Percentiles rank a stretch among this genome's conserved stretches.
These are phyloP conservation scores for Accipiter cooperii DNA, from an alignment of 2,113 vertebrate genomes.

Conservation along the genomic window DNA sequence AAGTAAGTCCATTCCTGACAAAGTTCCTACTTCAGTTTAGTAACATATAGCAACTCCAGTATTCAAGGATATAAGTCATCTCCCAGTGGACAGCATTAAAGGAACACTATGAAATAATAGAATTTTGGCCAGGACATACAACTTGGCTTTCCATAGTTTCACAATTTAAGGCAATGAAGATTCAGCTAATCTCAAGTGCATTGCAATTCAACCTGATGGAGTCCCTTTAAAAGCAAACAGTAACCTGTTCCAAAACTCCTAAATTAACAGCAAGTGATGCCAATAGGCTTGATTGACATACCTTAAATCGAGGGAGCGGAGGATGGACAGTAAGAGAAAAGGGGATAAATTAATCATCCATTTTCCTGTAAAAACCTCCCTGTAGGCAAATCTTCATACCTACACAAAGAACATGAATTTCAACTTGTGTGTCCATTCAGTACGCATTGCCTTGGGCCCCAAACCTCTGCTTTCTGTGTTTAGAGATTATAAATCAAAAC, in stretches of 20 bases:
- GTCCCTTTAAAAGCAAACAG: neutral
- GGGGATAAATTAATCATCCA: neutral
- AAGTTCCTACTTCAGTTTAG: neutral
- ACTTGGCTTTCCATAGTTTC: neutral
- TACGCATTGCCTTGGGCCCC: neutral
- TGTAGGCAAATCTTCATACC: neutral
- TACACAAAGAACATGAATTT: neutral
- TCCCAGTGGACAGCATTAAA: neutral
- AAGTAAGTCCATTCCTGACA: neutral
- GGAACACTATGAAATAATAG: neutral
- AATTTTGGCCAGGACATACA: neutral
- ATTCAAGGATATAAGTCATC: neutral
- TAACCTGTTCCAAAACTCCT: neutral
- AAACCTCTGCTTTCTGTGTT: neutral
- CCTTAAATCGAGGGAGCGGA: accelerated
- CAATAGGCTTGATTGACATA: neutral
- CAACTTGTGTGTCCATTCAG: neutral
- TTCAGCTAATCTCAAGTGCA: neutral
- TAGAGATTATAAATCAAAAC: neutral
- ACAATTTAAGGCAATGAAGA: neutral
- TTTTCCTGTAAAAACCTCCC: neutral
- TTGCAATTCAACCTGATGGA: neutral
- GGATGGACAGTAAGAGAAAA: neutral
- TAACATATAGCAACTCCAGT: neutral
- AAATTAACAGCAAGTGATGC: neutral